These are phyloP conservation scores for Mirza zaza DNA, from an alignment of 2,113 vertebrate genomes.

Conservation along the genomic window DNA sequence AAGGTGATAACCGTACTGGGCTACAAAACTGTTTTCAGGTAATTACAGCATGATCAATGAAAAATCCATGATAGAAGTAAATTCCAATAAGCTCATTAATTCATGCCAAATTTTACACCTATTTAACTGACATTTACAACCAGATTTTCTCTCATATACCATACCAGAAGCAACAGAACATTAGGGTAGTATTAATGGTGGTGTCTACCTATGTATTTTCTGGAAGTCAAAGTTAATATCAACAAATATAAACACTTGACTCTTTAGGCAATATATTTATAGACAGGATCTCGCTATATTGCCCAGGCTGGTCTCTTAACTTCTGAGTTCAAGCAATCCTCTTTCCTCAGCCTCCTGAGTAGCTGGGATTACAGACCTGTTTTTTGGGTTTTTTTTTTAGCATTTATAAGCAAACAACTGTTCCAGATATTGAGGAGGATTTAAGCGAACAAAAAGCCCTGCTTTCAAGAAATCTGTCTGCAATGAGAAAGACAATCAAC, in stretches of 20 bases:
- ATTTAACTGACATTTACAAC: not conserved
- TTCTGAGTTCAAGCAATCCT: too few relatives aligned
- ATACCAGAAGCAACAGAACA: conserved; percentile 18
- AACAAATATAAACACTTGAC: not conserved
- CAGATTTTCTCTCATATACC: not conserved
- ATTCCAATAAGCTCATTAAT: conserved; percentile 12
- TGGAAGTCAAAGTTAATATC: not conserved
- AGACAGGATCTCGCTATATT: too few relatives aligned
- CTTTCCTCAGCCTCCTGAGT: too few relatives aligned
- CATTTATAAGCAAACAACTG: not conserved
- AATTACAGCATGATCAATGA: not conserved
- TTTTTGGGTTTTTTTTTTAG: not conserved
- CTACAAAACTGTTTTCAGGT: conserved; percentile 1
- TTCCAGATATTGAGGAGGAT: not conserved
- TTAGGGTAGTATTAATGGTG: not conserved
- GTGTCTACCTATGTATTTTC: not conserved
- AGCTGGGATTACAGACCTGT: too few relatives aligned
- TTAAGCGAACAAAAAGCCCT: not conserved
- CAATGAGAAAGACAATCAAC: not conserved
- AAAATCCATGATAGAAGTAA: conserved; percentile 25
- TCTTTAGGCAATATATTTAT: not conserved
- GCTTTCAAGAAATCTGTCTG: not conserved
- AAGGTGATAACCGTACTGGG: not conserved
- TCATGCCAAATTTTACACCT: not conserved
- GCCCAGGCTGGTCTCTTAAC: too few relatives aligned